Evolutionary conservation across 2,888 invertebrate genomes (phyloP).

Genomic region (Xylota segnis): DNA sequence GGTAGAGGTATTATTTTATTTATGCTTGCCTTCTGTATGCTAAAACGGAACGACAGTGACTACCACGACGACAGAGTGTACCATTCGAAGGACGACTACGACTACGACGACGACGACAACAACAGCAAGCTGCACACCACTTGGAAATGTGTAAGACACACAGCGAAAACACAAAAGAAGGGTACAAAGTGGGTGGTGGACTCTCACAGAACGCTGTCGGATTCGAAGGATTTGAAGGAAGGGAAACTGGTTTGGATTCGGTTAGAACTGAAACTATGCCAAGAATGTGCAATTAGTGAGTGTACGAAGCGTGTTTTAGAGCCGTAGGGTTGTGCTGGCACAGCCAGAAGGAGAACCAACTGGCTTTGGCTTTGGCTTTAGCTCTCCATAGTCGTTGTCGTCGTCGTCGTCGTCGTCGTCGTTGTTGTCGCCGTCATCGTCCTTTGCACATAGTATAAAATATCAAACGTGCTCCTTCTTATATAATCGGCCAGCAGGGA

Average conservation of each 20-base stretch:
- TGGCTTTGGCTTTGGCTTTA: slow-evolving; percentile 59
- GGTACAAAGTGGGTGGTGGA: slow-evolving; percentile 59
- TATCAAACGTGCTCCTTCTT: slow-evolving; percentile 77
- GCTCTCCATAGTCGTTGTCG: slow-evolving; percentile 9
- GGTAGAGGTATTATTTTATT: slow-evolving; percentile 71
- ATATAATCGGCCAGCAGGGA: slow-evolving; percentile 67
- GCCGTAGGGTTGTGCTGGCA: slow-evolving; percentile 74
- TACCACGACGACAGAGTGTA: slow-evolving; percentile 34
- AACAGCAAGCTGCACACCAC: slow-evolving; percentile 73
- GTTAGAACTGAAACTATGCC: slow-evolving; percentile 94
- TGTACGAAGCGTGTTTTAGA: slow-evolving; percentile 80
- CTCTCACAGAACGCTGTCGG: slow-evolving; percentile 59
- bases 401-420: slow-evolving; percentile 27
- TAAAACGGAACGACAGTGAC: slow-evolving; percentile 66
- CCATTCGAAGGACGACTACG: slow-evolving; percentile 70
- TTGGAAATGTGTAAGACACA: slow-evolving; percentile 70
- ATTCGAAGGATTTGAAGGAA: slow-evolving; percentile 82
- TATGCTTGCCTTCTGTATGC: slow-evolving; percentile 70
- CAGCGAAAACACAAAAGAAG: slow-evolving; percentile 69
- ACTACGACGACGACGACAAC: slow-evolving; percentile 56
- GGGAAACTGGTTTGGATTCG: slow-evolving; percentile 79
- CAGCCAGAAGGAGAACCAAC: slow-evolving; percentile 64
- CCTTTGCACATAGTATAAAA: slow-evolving; percentile 74
- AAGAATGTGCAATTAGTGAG: slow-evolving; percentile 98
- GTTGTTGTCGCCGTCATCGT: slow-evolving; percentile 54